Evolutionary conservation across 1,140 invertebrate genomes (phyloP).

Genomic region (Phenacoccus solenopsis): DNA sequence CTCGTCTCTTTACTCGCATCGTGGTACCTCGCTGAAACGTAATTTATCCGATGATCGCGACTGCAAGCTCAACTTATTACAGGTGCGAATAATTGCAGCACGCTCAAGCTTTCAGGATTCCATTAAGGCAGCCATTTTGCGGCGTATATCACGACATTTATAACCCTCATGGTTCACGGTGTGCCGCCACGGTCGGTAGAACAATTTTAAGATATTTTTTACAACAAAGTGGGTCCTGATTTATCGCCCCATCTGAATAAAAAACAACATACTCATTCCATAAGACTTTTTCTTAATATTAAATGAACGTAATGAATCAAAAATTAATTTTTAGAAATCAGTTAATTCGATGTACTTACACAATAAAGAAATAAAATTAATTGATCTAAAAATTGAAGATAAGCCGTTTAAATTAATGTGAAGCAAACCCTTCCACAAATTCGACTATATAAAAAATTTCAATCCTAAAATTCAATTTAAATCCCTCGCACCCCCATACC

Average conservation of each 20-base stretch:
- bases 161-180: neutral
- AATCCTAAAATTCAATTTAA: too few species aligned
- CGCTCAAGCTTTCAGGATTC: neutral
- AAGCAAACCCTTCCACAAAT: too few species aligned
- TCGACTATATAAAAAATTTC: too few species aligned
- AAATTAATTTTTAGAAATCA: neutral
- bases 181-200: neutral
- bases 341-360: too few species aligned
- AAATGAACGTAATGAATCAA: neutral
- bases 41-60: neutral
- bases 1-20: too few species aligned
- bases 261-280: too few species aligned
- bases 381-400: too few species aligned
- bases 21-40: too few species aligned
- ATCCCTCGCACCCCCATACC: too few species aligned
- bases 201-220: neutral
- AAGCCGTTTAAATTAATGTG: too few species aligned
- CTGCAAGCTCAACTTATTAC: neutral
- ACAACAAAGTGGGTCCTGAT: neutral
- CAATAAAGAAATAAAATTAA: too few species aligned
- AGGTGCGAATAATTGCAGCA: neutral
- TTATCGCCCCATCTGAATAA: neutral
- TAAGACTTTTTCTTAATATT: too few species aligned
- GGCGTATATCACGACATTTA: neutral
- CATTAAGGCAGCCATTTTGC: neutral